Conservation (phyloP, 2,888 invertebrate genomes). For the Saturnia japonica region DNA sequence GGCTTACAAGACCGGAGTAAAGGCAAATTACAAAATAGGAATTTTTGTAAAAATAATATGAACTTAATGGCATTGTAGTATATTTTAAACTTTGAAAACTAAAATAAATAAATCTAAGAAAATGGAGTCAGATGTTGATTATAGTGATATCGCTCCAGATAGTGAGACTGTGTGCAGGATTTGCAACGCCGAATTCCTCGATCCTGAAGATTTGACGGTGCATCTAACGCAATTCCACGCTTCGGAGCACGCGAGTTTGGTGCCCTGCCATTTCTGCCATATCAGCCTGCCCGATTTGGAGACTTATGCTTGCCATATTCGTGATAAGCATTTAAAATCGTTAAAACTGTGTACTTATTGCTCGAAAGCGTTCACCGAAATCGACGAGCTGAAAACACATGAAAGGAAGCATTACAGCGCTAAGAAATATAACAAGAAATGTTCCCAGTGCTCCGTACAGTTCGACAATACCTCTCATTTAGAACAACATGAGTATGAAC, state of each 20-base stretch:
- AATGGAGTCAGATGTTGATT: neutral
- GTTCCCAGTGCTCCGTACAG: conserved; percentile 51
- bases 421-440: conserved; percentile 35
- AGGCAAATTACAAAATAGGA: neutral
- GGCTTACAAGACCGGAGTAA: too few species aligned
- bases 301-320: conserved; percentile 52
- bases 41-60: neutral
- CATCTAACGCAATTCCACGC: conserved; percentile 58
- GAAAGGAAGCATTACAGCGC: conserved; percentile 45
- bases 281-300: conserved; percentile 40
- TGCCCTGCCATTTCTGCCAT: conserved; percentile 53
- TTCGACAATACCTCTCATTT: conserved; percentile 41
- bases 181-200: conserved; percentile 65
- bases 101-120: neutral
- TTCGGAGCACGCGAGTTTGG: conserved; percentile 8
- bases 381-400: conserved; percentile 37
- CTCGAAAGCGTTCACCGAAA: conserved; percentile 46
- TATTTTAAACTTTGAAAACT: neutral
- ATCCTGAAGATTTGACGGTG: conserved; percentile 54
- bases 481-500: conserved; percentile 36
- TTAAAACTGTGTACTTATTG: conserved; percentile 55
- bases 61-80: neutral
- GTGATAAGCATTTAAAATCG: conserved; percentile 46
- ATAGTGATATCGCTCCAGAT: conserved; percentile 25
- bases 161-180: conserved; percentile 51